Evolutionary conservation across 2,888 invertebrate species (phyloP).

Genomic region (Trissoscelio sp.): DNA sequence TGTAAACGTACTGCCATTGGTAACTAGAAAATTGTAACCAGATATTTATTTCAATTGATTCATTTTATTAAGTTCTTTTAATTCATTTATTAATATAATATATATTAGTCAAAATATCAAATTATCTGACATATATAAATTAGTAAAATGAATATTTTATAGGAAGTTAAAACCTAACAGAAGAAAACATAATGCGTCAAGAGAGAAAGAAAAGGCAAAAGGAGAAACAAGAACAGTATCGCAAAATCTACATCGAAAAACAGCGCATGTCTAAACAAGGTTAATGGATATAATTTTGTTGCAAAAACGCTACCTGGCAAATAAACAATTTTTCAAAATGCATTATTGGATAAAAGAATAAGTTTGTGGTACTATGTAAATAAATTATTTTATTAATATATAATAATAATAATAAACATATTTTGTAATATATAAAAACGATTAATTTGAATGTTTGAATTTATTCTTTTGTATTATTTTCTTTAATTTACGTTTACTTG

Average conservation of each 20-base stretch:
- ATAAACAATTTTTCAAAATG: background rate
- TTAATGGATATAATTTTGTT: background rate
- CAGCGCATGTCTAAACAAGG: background rate
- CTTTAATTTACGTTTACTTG: background rate
- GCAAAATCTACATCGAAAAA: constrained; percentile 25
- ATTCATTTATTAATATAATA: background rate
- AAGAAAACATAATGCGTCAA: constrained; percentile 3
- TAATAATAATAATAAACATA: too few species aligned
- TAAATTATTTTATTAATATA: too few species aligned
- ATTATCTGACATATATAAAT: background rate
- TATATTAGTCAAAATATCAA: background rate
- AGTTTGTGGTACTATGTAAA: too few species aligned
- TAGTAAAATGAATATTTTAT: background rate
- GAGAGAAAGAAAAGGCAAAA: constrained; percentile 5
- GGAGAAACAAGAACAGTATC: constrained; percentile 26
- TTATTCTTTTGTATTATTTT: background rate
- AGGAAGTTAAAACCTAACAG: background rate
- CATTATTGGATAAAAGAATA: too few species aligned
- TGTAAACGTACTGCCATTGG: too few species aligned
- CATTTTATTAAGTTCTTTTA: too few species aligned
- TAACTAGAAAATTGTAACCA: too few species aligned
- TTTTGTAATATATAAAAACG: too few species aligned
- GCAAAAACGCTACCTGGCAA: background rate
- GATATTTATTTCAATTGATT: too few species aligned
- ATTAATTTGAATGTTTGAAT: too few species aligned